phyloP scores from a whole-genome alignment of 1,140 invertebrate genomes.

The Batillaria attramentaria region DNA sequence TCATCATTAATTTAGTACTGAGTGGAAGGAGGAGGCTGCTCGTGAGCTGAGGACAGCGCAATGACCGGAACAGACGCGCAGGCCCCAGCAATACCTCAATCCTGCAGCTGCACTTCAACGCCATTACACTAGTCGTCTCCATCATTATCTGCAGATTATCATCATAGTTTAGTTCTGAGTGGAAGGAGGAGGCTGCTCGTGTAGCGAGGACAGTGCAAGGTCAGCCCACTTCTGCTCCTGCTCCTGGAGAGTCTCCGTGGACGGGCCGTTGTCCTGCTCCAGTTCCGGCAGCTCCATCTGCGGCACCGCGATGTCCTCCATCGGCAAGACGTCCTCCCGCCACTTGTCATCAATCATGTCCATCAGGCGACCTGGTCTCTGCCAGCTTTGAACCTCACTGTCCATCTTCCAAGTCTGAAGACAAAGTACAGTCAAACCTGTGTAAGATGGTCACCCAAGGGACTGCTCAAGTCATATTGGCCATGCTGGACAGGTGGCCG shows the following conservation, averaged over 20 bases:
- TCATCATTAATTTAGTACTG: too few relatives aligned
- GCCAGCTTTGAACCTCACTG: slow-evolving; percentile 71
- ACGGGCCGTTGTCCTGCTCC: slow-evolving; percentile 93
- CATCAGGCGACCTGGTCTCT: slow-evolving; percentile 83
- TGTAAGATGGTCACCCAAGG: too few relatives aligned
- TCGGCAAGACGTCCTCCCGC: slow-evolving; percentile 87
- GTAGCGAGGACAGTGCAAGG: slow-evolving; percentile 77
- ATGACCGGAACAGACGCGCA: too few relatives aligned
- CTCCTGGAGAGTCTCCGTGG: slow-evolving; percentile 89
- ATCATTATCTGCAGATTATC: too few relatives aligned
- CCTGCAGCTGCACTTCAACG: too few relatives aligned
- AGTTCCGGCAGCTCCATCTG: slow-evolving; percentile 90
- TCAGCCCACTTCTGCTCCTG: slow-evolving; percentile 93
- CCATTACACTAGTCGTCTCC: too few relatives aligned
- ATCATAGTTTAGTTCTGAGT: slow-evolving; percentile 48
- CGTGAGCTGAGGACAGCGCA: too few relatives aligned
- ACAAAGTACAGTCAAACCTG: too few relatives aligned
- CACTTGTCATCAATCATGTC: slow-evolving; percentile 92
- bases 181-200: slow-evolving; percentile 59
- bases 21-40: too few relatives aligned
- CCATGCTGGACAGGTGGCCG: too few relatives aligned
- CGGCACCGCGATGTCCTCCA: slow-evolving; percentile 92
- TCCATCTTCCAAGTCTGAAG: slow-evolving; percentile 72
- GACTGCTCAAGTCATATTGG: too few relatives aligned
- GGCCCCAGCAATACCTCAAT: too few relatives aligned